Percentiles rank a stretch among this genome's conserved stretches.
phyloP scores from a whole-genome alignment of 2,113 vertebrate species.

The Cephalopterus ornatus region DNA sequence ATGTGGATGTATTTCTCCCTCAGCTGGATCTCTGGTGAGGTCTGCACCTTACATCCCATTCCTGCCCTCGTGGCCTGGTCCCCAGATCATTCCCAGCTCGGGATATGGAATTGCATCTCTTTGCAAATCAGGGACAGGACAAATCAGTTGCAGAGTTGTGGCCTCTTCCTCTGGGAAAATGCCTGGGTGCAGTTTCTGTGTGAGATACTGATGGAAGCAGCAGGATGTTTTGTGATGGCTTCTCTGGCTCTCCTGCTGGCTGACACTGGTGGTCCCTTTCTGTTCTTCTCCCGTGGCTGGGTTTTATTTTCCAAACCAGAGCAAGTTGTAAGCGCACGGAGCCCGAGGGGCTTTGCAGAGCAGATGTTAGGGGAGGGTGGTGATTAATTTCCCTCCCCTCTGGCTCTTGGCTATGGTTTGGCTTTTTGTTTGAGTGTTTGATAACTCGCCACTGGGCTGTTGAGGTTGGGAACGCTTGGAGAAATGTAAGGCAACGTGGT shows the following conservation, averaged over 20 bases:
- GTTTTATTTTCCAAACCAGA: background rate
- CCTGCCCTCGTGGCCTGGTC: background rate
- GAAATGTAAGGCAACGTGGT: background rate
- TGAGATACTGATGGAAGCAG: background rate
- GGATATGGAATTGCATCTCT: background rate
- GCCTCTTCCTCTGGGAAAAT: background rate
- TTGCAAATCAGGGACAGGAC: background rate
- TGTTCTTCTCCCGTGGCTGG: background rate
- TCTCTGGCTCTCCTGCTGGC: rapidly evolving
- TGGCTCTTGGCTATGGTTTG: background rate
- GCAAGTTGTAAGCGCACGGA: background rate
- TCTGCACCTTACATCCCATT: background rate
- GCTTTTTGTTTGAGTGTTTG: background rate
- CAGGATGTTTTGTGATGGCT: background rate
- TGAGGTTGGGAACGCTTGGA: background rate
- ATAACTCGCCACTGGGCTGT: background rate
- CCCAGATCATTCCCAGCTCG: rapidly evolving
- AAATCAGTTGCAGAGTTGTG: background rate
- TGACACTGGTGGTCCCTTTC: background rate
- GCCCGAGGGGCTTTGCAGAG: background rate
- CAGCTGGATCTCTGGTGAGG: background rate
- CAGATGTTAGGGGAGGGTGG: background rate
- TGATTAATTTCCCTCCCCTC: background rate
- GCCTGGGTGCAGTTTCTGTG: background rate
- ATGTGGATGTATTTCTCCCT: background rate